Conservation (phyloP, 2,113 vertebrate species). For the Varanus komodoensis region DNA sequence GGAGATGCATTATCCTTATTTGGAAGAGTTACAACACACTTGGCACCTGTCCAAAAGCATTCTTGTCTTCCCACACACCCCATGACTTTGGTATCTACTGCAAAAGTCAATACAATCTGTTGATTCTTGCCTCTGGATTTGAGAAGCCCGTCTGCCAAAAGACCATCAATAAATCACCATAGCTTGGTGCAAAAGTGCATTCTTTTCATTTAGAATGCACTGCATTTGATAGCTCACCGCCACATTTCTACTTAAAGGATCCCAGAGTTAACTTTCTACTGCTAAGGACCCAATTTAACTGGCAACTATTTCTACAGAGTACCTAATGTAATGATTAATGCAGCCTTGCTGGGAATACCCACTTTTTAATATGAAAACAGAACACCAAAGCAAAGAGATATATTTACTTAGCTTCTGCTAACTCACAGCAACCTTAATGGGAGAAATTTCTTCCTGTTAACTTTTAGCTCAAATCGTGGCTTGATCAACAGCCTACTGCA, state of each 20-base stretch:
- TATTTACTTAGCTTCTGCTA: background rate
- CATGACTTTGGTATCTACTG: slow-evolving; percentile 14
- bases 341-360: background rate
- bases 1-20: slow-evolving; percentile 34
- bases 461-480: background rate
- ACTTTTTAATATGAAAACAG: background rate
- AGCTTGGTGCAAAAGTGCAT: background rate
- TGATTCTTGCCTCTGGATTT: background rate
- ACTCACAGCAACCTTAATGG: background rate
- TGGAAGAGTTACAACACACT: slow-evolving; percentile 23
- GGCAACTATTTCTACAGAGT: background rate
- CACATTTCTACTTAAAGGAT: background rate
- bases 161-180: background rate
- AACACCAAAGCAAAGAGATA: background rate
- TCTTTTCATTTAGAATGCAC: background rate
- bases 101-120: slow-evolving; percentile 24
- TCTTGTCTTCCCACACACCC: background rate
- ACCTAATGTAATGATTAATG: background rate
- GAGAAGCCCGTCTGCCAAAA: background rate
- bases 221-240: too few relatives aligned
- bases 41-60: background rate
- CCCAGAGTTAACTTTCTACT: too few relatives aligned
- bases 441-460: background rate
- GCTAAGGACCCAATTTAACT: background rate
- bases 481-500: background rate